These are phyloP conservation scores for Salminus brasiliensis DNA, from an alignment of 2,113 vertebrate species.

Conservation along the genomic window DNA sequence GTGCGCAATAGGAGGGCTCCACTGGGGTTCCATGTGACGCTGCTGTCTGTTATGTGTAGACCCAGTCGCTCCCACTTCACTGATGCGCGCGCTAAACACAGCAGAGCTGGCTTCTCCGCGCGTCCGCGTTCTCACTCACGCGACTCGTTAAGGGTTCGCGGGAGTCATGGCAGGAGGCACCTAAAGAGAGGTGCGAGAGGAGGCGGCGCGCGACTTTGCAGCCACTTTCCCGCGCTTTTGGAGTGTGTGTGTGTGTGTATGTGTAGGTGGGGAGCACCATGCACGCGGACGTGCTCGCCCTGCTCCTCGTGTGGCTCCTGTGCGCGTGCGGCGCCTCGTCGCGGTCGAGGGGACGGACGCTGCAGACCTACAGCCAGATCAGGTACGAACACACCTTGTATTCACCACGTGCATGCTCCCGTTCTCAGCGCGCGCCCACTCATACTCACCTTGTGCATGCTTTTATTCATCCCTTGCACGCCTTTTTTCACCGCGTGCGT, in stretches of 20 bases:
- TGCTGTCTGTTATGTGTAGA: neutral
- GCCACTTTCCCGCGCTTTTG: slow-evolving; percentile 68
- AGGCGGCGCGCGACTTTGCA: slow-evolving; percentile 34
- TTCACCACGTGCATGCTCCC: neutral
- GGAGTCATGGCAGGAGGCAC: neutral
- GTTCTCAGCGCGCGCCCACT: no score
- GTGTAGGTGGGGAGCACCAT: slow-evolving; percentile 69
- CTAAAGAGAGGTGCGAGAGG: neutral
- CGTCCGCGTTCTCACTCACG: neutral
- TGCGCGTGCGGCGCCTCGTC: slow-evolving; percentile 72
- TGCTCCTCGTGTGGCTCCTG: slow-evolving; percentile 79
- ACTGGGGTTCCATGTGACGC: neutral
- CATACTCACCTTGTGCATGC: no score
- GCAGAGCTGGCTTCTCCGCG: neutral
- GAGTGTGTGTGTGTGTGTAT: slow-evolving; percentile 6
- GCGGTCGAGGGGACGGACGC: slow-evolving; percentile 67
- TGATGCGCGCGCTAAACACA: neutral
- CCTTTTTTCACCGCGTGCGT: no score
- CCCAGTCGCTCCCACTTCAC: neutral
- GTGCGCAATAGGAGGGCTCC: neutral
- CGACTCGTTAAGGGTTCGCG: neutral
- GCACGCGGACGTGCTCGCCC: slow-evolving; percentile 80
- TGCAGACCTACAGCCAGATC: slow-evolving; percentile 77
- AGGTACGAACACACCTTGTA: slow-evolving; percentile 73
- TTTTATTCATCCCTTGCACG: no score